phyloP scores from a whole-genome alignment of 2,888 invertebrate species.

The Spodoptera exigua region DNA sequence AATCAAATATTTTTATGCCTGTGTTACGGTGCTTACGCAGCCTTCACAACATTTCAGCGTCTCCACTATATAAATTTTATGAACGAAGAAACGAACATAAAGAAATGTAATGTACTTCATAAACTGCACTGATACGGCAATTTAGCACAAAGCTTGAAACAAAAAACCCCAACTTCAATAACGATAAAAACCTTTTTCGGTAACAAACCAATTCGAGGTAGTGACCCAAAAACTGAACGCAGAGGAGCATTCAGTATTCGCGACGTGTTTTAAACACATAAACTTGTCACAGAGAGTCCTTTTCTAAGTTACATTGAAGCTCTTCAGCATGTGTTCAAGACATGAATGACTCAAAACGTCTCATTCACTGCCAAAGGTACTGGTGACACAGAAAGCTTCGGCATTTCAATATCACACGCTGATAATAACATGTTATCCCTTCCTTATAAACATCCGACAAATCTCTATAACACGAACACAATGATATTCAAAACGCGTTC shows the following conservation, averaged over 20 bases:
- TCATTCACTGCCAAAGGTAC: slow-evolving; percentile 14
- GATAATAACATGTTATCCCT: slow-evolving; percentile 23
- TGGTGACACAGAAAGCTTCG: slow-evolving; percentile 9
- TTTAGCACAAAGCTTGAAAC: slow-evolving; percentile 33
- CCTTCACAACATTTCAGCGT: slow-evolving; percentile 9
- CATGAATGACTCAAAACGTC: slow-evolving; percentile 35
- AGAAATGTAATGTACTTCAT: slow-evolving; percentile 39
- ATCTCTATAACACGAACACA: slow-evolving; percentile 21
- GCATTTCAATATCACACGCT: slow-evolving; percentile 28
- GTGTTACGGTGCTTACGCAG: slow-evolving; percentile 1
- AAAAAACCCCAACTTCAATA: slow-evolving; percentile 34
- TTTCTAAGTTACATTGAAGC: slow-evolving; percentile 43
- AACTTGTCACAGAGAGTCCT: slow-evolving; percentile 45
- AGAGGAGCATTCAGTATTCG: slow-evolving; percentile 33
- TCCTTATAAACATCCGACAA: slow-evolving; percentile 22
- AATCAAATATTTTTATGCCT: neutral
- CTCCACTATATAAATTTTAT: slow-evolving; percentile 31
- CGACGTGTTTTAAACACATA: slow-evolving; percentile 42
- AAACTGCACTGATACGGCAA: slow-evolving; percentile 44
- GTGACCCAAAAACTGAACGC: slow-evolving; percentile 32
- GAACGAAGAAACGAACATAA: slow-evolving; percentile 34
- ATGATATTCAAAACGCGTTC: slow-evolving; percentile 35
- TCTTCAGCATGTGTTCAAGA: slow-evolving; percentile 25
- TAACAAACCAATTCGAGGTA: slow-evolving; percentile 41
- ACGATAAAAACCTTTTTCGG: slow-evolving; percentile 34